These are phyloP conservation scores for Sminthurides bifidus DNA, from an alignment of 1,140 invertebrate genomes.

Conservation along the genomic window DNA sequence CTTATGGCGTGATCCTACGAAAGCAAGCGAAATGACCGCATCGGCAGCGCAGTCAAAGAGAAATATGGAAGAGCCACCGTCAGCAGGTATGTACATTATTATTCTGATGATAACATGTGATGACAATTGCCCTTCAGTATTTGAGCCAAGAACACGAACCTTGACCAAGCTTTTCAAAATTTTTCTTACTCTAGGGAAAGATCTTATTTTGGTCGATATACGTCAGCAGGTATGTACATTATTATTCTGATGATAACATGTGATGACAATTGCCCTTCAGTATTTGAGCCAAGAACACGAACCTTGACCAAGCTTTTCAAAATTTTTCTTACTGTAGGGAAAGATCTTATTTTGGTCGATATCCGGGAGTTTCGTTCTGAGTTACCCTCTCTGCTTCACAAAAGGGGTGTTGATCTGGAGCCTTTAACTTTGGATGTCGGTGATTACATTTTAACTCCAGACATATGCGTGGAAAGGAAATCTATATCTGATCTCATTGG, in stretches of 20 bases:
- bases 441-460: conserved; percentile 94
- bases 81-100: conserved; percentile 5
- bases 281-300: not conserved
- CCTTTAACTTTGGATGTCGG: conserved; percentile 74
- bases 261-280: not conserved
- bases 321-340: conserved; percentile 30
- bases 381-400: conserved; percentile 84
- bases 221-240: conserved; percentile 52
- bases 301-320: not conserved
- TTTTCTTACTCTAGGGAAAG: conserved; percentile 33
- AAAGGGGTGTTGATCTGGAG: conserved; percentile 82
- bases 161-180: not conserved
- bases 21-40: conserved; percentile 37
- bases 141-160: not conserved
- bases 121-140: not conserved
- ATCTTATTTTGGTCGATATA: conserved; percentile 87
- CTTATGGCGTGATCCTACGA: conserved; percentile 41
- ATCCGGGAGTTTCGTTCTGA: conserved; percentile 97
- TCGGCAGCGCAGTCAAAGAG: conserved; percentile 47
- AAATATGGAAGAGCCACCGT: conserved; percentile 39
- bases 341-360: conserved; percentile 74
- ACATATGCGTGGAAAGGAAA: conserved; percentile 93
- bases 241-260: no score
- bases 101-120: no score
- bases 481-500: conserved; percentile 94